Percentiles rank a stretch among this genome's conserved stretches.
phyloP scores from a whole-genome alignment of 1,140 invertebrate genomes.

The Hyphantria cunea region DNA sequence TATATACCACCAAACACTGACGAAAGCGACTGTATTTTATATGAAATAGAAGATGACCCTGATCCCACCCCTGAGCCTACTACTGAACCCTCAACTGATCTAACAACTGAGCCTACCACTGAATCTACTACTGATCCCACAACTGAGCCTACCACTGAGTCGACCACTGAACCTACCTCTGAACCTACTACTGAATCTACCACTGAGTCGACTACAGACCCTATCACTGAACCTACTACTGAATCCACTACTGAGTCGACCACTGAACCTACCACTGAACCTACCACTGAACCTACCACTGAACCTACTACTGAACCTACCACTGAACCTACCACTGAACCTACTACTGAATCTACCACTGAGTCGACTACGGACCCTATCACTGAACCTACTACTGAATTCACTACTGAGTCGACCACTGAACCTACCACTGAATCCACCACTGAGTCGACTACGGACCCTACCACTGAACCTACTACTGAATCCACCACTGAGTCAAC shows the following conservation, averaged over 20 bases:
- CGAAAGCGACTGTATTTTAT: slow-evolving; percentile 2
- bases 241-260: slow-evolving; percentile 11
- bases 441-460: too few species aligned
- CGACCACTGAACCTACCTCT: slow-evolving; percentile 4
- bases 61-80: not conserved
- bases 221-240: slow-evolving; percentile 11
- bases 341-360: slow-evolving; percentile 1
- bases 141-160: not conserved
- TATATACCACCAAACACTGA: slow-evolving; percentile 8
- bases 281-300: slow-evolving; percentile 1
- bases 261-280: slow-evolving; percentile 8
- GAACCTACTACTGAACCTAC: slow-evolving; percentile 17
- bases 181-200: not conserved
- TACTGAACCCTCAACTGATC: slow-evolving; percentile 1
- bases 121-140: not conserved
- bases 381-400: too few species aligned
- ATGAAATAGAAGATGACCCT: slow-evolving; percentile 6
- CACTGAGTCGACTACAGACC: not conserved
- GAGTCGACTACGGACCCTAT: too few species aligned
- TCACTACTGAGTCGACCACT: slow-evolving; percentile 4
- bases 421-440: not conserved
- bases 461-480: too few species aligned
- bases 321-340: not conserved
- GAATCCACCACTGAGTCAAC: too few species aligned
- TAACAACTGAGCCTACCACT: not conserved